Evolutionary conservation across 2,888 invertebrate species (phyloP).

Genomic region (Drosophila recens): DNA sequence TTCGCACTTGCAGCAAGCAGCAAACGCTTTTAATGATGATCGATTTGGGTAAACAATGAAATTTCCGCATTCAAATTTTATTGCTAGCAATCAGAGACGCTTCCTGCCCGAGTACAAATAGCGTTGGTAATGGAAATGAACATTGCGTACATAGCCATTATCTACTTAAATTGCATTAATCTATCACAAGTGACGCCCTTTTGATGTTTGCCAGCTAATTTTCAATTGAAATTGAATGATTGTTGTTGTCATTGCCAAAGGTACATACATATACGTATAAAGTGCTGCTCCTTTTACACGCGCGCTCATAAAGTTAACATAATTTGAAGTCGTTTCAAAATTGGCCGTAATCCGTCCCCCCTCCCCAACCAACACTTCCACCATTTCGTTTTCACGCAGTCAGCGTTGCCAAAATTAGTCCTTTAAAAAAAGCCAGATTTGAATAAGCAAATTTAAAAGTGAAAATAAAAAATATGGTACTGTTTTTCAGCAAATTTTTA

Average conservation of each 20-base stretch:
- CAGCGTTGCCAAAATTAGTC: neutral
- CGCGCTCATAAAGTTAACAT: slow-evolving; percentile 21
- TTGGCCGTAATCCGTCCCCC: slow-evolving; percentile 10
- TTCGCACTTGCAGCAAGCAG: slow-evolving; percentile 69
- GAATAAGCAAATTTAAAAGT: no score
- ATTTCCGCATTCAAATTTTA: slow-evolving; percentile 79
- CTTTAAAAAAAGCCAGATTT: no score
- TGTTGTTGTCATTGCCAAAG: slow-evolving; percentile 21
- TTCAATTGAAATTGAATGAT: slow-evolving; percentile 56
- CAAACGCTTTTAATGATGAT: slow-evolving; percentile 77
- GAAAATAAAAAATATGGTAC: no score
- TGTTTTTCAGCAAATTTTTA: no score
- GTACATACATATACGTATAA: neutral
- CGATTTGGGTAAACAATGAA: slow-evolving; percentile 79
- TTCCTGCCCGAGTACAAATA: slow-evolving; percentile 39
- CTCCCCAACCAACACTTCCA: neutral
- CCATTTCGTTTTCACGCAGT: neutral
- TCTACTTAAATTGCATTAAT: slow-evolving; percentile 72
- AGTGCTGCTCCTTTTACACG: neutral
- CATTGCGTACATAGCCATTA: slow-evolving; percentile 36
- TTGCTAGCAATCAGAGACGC: slow-evolving; percentile 70
- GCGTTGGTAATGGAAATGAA: slow-evolving; percentile 30
- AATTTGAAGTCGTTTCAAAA: slow-evolving; percentile 23
- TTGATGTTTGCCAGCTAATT: slow-evolving; percentile 64
- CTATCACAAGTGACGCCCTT: slow-evolving; percentile 62